Conservation (phyloP, 2,797 vertebrate species). For the Natrix natrix region DNA sequence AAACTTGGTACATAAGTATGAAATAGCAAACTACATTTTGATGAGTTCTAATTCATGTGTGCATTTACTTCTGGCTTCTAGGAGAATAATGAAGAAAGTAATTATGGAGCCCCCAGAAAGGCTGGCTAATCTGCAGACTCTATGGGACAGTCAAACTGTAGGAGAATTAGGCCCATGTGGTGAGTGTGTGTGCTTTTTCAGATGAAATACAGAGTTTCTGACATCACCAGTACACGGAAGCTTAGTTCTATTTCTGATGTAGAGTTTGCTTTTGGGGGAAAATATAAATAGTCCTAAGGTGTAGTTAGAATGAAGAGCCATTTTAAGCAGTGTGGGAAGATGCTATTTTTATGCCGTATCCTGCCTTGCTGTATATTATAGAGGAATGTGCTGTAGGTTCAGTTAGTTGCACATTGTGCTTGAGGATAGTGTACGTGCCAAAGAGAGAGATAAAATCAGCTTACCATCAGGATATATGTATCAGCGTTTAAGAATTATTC, state of each 20-base stretch:
- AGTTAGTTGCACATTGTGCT: conserved; percentile 30
- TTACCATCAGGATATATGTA: not conserved
- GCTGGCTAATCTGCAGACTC: conserved; percentile 81
- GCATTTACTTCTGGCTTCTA: conserved; percentile 54
- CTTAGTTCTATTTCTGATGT: conserved; percentile 58
- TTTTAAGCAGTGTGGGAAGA: conserved; percentile 57
- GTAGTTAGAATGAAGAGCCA: conserved; percentile 58
- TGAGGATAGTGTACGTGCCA: conserved; percentile 26
- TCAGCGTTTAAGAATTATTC: conserved; percentile 10
- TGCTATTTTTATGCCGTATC: conserved; percentile 60
- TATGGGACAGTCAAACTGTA: conserved; percentile 91
- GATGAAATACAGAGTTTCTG: conserved; percentile 47
- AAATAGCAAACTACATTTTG: not conserved
- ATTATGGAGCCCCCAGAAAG: conserved; percentile 90
- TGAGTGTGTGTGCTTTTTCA: conserved; percentile 68
- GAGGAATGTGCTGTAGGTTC: conserved; percentile 23
- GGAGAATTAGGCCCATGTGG: conserved; percentile 93
- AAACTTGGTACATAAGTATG: not conserved
- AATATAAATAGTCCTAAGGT: conserved; percentile 70
- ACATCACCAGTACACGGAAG: conserved; percentile 51
- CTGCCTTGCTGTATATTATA: conserved; percentile 3
- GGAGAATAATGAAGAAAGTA: conserved; percentile 95
- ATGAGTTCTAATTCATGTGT: not conserved
- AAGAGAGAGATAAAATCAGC: conserved; percentile 37
- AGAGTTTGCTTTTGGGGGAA: conserved; percentile 41